Conservation (phyloP, 2,113 vertebrate species). For the Tachysurus fulvidraco region DNA sequence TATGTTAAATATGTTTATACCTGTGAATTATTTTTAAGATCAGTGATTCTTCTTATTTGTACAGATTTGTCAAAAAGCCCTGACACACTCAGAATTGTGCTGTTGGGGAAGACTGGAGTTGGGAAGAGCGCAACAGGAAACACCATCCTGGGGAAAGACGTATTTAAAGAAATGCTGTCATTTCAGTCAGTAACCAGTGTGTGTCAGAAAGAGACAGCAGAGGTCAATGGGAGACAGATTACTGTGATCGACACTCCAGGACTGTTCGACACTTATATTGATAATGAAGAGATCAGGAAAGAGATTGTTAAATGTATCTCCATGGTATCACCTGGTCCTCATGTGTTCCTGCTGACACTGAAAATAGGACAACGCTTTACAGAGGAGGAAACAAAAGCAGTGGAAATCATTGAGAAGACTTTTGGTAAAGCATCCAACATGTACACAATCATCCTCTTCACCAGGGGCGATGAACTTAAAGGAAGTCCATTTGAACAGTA, state of each 20-base stretch:
- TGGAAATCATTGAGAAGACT: conserved; percentile 44
- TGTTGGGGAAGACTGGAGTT: conserved; percentile 62
- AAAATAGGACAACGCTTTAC: conserved; percentile 56
- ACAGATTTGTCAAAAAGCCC: neutral
- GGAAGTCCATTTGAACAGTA: conserved; percentile 45
- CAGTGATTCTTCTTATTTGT: neutral
- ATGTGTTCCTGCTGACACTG: conserved; percentile 30
- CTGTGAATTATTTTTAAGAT: neutral
- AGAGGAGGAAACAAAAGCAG: conserved; percentile 47
- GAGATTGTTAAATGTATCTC: too few relatives aligned
- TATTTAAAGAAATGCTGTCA: neutral
- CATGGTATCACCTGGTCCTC: too few relatives aligned
- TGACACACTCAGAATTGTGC: conserved; percentile 49
- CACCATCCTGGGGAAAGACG: conserved; percentile 56
- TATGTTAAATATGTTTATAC: too few relatives aligned
- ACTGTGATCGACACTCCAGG: too few relatives aligned
- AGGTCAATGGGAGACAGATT: neutral
- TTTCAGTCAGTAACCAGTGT: neutral
- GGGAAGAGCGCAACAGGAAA: conserved; percentile 65
- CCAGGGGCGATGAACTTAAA: conserved; percentile 60
- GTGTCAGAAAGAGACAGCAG: conserved; percentile 50
- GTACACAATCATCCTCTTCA: conserved; percentile 67
- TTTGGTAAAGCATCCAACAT: conserved; percentile 55
- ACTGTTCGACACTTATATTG: too few relatives aligned
- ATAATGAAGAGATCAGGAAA: too few relatives aligned